Evolutionary conservation across 2,113 vertebrate species (phyloP), one percentile per base, ranked within the genome.

Genomic region (Geococcyx californianus): DNA sequence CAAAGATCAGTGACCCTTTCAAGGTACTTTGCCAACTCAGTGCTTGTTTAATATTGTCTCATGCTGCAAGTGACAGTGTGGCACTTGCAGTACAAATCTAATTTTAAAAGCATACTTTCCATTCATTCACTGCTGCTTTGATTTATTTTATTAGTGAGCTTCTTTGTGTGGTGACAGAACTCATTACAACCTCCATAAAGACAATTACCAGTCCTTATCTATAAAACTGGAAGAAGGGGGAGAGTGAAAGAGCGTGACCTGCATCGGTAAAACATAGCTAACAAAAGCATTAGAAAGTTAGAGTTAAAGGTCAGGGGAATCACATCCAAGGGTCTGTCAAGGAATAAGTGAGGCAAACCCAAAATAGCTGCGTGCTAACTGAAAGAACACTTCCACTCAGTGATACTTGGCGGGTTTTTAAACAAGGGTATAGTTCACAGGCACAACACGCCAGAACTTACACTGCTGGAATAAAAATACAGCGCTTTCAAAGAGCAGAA

Each of bases 101-200:
- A 97, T 89, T 97, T 97, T 84, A 96, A 96, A 97, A 96, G 96
- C 96, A 88, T 55, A 94, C 95, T 95, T 95, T 88, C 96, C 88
- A 93, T 97, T 97, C 97, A 96, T 95, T 97, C 93, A 40, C 84
- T 95, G 94, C 96, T 97, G 95, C 97, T 97, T 97, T 98, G 97
- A 98, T 97, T 98, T 97, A 97, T 97, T 97, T 97, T 98, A 98
- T 98, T 98, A 98, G 96, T 81, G 93, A 97, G 95, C 95, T 95
- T 59, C 94, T 97, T 97, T 98, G 96, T 98, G 96, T 94, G 95
- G 96, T 98, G 97, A 97, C 97, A 98, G 96, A 97, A 92, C 96
- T 97, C 97, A 97, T 97, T 97, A 97, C 93, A 96, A 94, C 94
- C 92, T 94, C 94, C 95, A 97, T 96, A 97, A 98, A 97, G 97